phyloP scores from a whole-genome alignment of 2,113 vertebrate genomes.

The Ceyx cyanopectus region DNA sequence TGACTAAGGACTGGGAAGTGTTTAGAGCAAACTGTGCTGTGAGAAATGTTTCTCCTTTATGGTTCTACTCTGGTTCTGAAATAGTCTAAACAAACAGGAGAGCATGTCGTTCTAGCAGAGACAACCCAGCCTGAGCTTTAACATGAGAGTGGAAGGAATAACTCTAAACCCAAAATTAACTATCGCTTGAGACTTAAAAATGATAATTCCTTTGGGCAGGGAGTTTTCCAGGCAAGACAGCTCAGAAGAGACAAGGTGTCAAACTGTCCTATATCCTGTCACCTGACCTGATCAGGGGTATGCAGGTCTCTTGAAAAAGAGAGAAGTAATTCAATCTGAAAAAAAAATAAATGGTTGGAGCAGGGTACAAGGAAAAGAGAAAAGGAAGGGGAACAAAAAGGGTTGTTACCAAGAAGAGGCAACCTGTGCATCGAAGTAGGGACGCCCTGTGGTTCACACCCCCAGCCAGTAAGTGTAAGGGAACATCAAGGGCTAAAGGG shows the following conservation, averaged over 20 bases:
- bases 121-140: background rate
- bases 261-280: background rate
- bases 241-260: background rate
- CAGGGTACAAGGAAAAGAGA: background rate
- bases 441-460: background rate
- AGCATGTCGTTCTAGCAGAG: background rate
- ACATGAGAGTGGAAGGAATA: background rate
- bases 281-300: background rate
- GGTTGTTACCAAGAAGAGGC: background rate
- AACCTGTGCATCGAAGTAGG: background rate
- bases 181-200: constrained; percentile 1
- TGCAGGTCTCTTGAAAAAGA: background rate
- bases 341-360: background rate
- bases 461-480: background rate
- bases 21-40: background rate
- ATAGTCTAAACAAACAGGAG: background rate
- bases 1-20: background rate
- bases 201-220: background rate
- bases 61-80: background rate
- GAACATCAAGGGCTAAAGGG: background rate
- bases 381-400: background rate
- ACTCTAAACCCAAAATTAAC: background rate
- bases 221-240: background rate
- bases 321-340: background rate
- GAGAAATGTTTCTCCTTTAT: background rate